These are phyloP conservation scores for Etheostoma perlongum DNA, from an alignment of 2,797 vertebrate genomes.

Conservation along the genomic window DNA sequence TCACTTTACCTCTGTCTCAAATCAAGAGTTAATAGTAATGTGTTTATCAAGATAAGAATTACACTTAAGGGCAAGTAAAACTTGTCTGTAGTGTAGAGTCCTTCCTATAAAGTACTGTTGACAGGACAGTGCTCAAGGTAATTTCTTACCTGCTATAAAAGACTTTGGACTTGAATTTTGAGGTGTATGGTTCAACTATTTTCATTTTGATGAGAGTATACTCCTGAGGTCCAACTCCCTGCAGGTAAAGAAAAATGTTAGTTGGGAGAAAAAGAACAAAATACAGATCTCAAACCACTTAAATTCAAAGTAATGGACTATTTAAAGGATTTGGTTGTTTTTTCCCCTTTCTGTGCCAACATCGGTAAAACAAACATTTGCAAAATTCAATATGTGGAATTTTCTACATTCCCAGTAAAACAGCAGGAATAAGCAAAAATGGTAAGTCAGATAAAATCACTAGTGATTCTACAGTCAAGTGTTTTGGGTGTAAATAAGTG, in stretches of 20 bases:
- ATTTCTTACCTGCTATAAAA: constrained; percentile 80
- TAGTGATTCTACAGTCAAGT: neutral
- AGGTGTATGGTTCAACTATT: constrained; percentile 92
- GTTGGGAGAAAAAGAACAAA: neutral
- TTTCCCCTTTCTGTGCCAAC: neutral
- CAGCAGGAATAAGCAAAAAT: neutral
- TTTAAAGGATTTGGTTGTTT: neutral
- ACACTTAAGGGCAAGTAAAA: neutral
- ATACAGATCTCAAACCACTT: neutral
- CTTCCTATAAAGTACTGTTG: neutral
- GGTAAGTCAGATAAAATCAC: neutral
- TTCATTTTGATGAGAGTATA: constrained; percentile 98
- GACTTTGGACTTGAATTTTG: constrained; percentile 91
- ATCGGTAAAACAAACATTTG: neutral
- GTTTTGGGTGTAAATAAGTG: neutral
- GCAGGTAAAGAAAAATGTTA: neutral
- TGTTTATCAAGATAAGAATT: constrained; percentile 1
- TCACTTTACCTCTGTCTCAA: neutral
- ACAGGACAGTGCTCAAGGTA: neutral
- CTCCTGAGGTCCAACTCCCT: constrained; percentile 98
- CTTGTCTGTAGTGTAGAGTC: neutral
- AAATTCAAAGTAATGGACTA: neutral
- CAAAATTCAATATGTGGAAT: neutral
- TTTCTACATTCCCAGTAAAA: neutral
- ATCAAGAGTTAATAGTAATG: neutral